Percentiles rank a stretch among this genome's conserved stretches.
Evolutionary conservation across 2,888 invertebrate genomes (phyloP).

Genomic region (Chesias legatella): DNA sequence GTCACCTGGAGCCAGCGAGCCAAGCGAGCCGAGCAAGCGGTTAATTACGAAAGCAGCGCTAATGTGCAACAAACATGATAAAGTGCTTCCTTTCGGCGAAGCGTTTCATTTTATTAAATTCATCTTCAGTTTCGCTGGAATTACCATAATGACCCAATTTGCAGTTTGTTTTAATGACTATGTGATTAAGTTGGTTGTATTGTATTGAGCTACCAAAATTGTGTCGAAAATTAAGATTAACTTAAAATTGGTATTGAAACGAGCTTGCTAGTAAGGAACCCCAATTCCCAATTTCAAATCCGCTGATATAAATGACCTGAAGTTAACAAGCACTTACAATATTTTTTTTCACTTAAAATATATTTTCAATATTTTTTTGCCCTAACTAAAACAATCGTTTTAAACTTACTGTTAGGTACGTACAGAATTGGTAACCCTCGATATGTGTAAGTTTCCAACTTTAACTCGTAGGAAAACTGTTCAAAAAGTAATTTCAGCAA

Average conservation of each 20-base stretch:
- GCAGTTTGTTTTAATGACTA: slow-evolving; percentile 27
- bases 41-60: slow-evolving; percentile 70
- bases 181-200: slow-evolving; percentile 9
- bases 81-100: slow-evolving; percentile 59
- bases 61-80: slow-evolving; percentile 66
- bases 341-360: no score
- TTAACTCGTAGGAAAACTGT: slow-evolving; percentile 33
- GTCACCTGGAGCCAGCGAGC: slow-evolving; percentile 42
- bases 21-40: slow-evolving; percentile 30
- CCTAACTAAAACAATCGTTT: no score
- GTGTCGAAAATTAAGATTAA: no score
- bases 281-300: no score
- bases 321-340: no score
- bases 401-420: no score
- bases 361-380: no score
- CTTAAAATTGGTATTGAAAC: no score
- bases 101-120: slow-evolving; percentile 44
- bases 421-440: slow-evolving; percentile 1
- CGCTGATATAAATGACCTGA: background rate
- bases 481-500: slow-evolving; percentile 45
- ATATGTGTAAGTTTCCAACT: slow-evolving; percentile 12
- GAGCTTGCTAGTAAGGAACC: no score
- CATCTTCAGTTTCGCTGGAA: slow-evolving; percentile 30
- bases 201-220: slow-evolving; percentile 1
- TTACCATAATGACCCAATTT: slow-evolving; percentile 35